A percentile compares a stretch with the other conserved stretches of the same genome.
phyloP scores from a whole-genome alignment of 1,140 invertebrate genomes.

The Episyrphus balteatus region DNA sequence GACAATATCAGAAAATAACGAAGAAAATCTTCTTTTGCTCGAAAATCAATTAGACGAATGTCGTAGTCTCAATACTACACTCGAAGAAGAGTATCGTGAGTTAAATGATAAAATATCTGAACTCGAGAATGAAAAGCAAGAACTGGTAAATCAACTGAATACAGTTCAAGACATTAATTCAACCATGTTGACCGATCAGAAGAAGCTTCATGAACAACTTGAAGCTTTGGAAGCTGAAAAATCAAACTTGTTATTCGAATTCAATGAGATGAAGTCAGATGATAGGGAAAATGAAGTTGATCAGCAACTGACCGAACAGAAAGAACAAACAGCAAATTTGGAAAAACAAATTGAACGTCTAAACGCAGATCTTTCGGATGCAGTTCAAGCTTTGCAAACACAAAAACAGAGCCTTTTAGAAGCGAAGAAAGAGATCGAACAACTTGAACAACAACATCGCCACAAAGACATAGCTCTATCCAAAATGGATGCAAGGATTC shows the following conservation, averaged over 20 bases:
- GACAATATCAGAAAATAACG: slow-evolving; percentile 54
- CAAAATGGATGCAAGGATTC: not conserved
- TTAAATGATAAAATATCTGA: slow-evolving; percentile 30
- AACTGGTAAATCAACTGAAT: slow-evolving; percentile 34
- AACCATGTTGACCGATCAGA: not conserved
- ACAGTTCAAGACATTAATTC: slow-evolving; percentile 22
- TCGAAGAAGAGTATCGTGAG: slow-evolving; percentile 39
- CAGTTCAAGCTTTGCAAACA: slow-evolving; percentile 8
- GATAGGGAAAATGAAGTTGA: slow-evolving; percentile 33
- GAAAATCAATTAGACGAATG: slow-evolving; percentile 48
- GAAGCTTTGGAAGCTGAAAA: slow-evolving; percentile 21
- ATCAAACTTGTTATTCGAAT: slow-evolving; percentile 14
- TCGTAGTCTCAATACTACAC: slow-evolving; percentile 38
- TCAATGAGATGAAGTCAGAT: slow-evolving; percentile 38
- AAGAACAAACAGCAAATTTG: slow-evolving; percentile 25
- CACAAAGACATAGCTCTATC: not conserved
- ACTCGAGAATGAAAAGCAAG: slow-evolving; percentile 37
- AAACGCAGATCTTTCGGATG: slow-evolving; percentile 10
- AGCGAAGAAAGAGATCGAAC: slow-evolving; percentile 4
- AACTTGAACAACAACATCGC: not conserved
- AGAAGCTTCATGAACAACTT: slow-evolving; percentile 5
- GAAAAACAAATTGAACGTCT: slow-evolving; percentile 8
- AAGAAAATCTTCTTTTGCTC: slow-evolving; percentile 48
- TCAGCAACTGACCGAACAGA: slow-evolving; percentile 31
- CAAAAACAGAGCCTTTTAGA: slow-evolving; percentile 7